phyloP scores from a whole-genome alignment of 1,140 invertebrate genomes.

The Oscheius sp. region DNA sequence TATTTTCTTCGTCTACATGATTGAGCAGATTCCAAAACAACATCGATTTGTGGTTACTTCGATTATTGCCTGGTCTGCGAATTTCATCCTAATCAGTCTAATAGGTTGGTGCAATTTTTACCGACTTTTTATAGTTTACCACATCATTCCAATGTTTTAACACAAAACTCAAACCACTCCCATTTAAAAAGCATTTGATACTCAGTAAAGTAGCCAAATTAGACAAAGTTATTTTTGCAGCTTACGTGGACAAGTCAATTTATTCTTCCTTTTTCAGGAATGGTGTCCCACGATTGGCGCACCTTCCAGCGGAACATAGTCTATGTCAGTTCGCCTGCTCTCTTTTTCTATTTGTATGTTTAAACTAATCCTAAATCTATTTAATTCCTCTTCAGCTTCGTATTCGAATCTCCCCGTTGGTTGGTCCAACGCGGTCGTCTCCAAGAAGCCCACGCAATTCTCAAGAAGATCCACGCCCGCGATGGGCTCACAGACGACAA shows the following conservation, averaged over 20 bases:
- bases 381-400: constrained; percentile 36
- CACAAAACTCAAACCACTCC: too few relatives aligned
- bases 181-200: too few relatives aligned
- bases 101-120: too few relatives aligned
- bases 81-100: constrained; percentile 21
- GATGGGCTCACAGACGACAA: constrained; percentile 35
- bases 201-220: too few relatives aligned
- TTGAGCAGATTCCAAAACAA: constrained; percentile 24
- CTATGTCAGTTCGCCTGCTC: constrained; percentile 4
- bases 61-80: constrained; percentile 28
- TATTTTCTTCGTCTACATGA: constrained; percentile 25
- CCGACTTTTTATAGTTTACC: too few relatives aligned
- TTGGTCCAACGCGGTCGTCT: constrained; percentile 51
- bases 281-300: constrained; percentile 22
- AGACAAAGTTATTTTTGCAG: too few relatives aligned
- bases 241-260: too few relatives aligned
- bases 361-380: background rate
- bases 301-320: constrained; percentile 23
- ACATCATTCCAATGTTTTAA: too few relatives aligned
- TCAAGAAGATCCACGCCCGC: constrained; percentile 41
- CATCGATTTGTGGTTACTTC: constrained; percentile 27
- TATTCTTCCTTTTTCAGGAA: too few relatives aligned
- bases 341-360: constrained; percentile 7
- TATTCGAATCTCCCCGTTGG: constrained; percentile 51
- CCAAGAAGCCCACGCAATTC: constrained; percentile 47